Evolutionary conservation across 2,797 vertebrate species (phyloP).

Genomic region (Myotis daubentonii): DNA sequence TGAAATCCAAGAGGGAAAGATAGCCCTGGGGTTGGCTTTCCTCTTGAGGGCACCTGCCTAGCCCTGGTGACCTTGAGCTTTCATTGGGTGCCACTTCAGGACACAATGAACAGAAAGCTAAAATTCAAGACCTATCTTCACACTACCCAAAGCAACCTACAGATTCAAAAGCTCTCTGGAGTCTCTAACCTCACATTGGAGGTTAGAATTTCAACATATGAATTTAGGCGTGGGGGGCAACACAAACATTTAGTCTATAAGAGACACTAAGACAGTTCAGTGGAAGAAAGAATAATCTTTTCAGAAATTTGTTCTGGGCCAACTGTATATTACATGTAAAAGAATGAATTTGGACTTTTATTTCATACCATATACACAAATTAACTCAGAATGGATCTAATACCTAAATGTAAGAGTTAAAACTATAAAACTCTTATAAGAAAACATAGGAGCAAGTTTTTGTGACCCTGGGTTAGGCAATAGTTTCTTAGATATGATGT

Average conservation of each 20-base stretch:
- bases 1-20: constrained; percentile 34
- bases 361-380: not conserved
- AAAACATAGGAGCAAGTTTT: not conserved
- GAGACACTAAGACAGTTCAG: not conserved
- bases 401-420: not conserved
- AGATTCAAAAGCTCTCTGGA: not conserved
- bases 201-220: not conserved
- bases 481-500: not conserved
- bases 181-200: not conserved
- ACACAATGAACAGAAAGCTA: not conserved
- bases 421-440: not conserved
- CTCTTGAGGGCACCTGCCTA: not conserved
- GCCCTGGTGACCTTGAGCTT: not conserved
- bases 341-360: not conserved
- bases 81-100: not conserved
- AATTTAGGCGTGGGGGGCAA: not conserved
- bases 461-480: not conserved
- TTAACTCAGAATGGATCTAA: not conserved
- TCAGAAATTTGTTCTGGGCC: not conserved
- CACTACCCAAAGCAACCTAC: no score
- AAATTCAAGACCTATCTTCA: not conserved
- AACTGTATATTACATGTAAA: not conserved
- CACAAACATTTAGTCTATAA: not conserved
- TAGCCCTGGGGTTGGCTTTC: not conserved
- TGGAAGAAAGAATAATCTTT: not conserved